Conservation (phyloP, 2,113 vertebrate genomes). For the Penelope pileata region DNA sequence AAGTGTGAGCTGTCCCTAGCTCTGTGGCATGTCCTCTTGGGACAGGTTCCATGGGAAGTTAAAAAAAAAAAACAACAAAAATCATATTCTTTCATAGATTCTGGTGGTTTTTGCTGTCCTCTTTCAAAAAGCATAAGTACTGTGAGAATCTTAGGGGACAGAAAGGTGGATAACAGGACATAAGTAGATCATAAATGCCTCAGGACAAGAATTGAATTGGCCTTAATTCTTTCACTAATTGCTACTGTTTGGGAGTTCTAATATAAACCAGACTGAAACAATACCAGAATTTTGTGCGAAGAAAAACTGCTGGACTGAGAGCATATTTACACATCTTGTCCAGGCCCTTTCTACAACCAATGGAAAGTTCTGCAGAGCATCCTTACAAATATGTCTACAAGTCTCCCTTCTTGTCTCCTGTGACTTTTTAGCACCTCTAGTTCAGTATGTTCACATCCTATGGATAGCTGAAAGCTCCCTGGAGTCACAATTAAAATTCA, state of each 20-base stretch:
- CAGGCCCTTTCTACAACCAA: background rate
- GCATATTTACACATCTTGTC: background rate
- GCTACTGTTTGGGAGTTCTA: background rate
- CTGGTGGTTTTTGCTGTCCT: background rate
- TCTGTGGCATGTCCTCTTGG: rapidly evolving
- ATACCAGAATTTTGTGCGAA: background rate
- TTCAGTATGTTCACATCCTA: background rate
- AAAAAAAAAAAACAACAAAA: background rate
- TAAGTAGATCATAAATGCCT: background rate
- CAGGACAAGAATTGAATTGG: background rate
- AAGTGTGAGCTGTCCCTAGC: background rate
- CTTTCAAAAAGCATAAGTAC: background rate
- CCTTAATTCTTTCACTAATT: background rate
- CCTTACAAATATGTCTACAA: background rate
- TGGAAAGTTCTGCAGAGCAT: background rate
- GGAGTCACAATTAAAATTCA: background rate
- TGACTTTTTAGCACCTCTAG: background rate
- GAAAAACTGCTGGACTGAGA: background rate
- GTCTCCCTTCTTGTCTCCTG: background rate
- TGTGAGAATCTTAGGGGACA: background rate
- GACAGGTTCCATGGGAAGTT: rapidly evolving
- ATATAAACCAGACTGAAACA: background rate
- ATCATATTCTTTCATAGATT: background rate
- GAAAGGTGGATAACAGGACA: background rate
- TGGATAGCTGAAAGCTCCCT: background rate